phyloP scores from a whole-genome alignment of 2,888 invertebrate species.

The Euzophera pinguis region DNA sequence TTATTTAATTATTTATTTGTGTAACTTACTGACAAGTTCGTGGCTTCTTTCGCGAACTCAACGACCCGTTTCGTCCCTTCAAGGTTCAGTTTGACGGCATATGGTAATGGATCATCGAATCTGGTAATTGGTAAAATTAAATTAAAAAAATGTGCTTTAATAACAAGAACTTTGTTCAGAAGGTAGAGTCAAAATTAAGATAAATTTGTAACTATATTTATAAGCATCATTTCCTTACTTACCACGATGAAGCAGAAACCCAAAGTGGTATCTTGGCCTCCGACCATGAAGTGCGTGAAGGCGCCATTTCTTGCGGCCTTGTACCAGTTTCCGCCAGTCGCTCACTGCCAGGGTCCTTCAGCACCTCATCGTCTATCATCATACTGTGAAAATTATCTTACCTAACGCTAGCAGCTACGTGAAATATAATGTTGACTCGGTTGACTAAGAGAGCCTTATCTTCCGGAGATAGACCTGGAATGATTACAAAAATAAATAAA shows the following conservation, averaged over 20 bases:
- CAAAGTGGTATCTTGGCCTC: too few relatives aligned
- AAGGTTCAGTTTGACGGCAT: constrained; percentile 82
- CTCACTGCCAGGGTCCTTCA: too few relatives aligned
- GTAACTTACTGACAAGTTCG: constrained; percentile 64
- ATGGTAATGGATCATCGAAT: constrained; percentile 88
- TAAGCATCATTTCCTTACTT: too few relatives aligned
- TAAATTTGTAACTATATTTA: too few relatives aligned
- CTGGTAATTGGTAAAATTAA: constrained; percentile 53
- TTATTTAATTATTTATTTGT: background rate
- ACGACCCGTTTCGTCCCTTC: constrained; percentile 83
- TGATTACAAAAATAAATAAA: background rate
- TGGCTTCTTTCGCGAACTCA: constrained; percentile 78
- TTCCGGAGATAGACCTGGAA: constrained; percentile 74
- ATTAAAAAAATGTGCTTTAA: too few relatives aligned
- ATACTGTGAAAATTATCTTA: constrained; percentile 18
- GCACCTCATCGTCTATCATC: too few relatives aligned
- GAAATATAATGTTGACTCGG: constrained; percentile 85
- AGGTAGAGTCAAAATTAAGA: too few relatives aligned
- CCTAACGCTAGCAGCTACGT: constrained; percentile 89
- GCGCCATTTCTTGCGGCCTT: too few relatives aligned
- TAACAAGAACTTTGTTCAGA: too few relatives aligned
- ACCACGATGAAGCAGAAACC: too few relatives aligned
- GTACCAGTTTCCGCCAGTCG: too few relatives aligned
- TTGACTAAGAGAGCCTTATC: constrained; percentile 73
- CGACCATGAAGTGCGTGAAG: too few relatives aligned